Evolutionary conservation across 1,140 invertebrate species (phyloP), one percentile per base, ranked within the genome.

Genomic region (Zaprionus ghesquierei): DNA sequence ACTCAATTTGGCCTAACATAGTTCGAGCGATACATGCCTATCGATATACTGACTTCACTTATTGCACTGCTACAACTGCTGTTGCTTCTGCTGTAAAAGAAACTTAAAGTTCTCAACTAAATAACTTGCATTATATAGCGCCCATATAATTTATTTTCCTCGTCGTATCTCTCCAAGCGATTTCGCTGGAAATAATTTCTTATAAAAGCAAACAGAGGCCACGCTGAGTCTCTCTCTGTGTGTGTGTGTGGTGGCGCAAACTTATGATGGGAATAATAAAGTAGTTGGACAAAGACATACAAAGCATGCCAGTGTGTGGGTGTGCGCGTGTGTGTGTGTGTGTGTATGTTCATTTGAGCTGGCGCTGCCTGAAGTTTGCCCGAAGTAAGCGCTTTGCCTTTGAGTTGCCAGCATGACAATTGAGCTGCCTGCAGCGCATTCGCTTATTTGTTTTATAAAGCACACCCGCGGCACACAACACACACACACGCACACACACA

Each of bases 371-470:
- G 13, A 59, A 66, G 62, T 69, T 73, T 49, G 64, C 50, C 50
- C 31, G 29, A 53, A 73, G 64, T 31, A 55, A 73, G 65, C 44
- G 78, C 68, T 63, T 80, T 76, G 49, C 63, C 63, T 68, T 70
- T 69, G 68, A 68, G 63, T 56, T 69, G 58, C 56, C 77, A 66
- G 75, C 75, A 72, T 77, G 79, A 86, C 79, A 87, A 82, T 86
- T 77, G 84, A 79, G 82, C 49, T 38, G 82, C 82, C 82, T 69
- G 64, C 79, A 69, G 82, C 82, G 65, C 75, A 59, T 53, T 69
- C 69, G 75, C 79, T 87, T 86, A 86, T 86, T 86, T 86, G 84
- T 86, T 87, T 87, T 89, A 87, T 69, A 82, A 87, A 86, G 82
- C 82, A 68, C 76, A 74, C 82, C 79, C 84, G 82, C 79, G 82